Evolutionary conservation across 1,140 invertebrate species (phyloP).

Genomic region (Pseudomyrmex concolor): DNA sequence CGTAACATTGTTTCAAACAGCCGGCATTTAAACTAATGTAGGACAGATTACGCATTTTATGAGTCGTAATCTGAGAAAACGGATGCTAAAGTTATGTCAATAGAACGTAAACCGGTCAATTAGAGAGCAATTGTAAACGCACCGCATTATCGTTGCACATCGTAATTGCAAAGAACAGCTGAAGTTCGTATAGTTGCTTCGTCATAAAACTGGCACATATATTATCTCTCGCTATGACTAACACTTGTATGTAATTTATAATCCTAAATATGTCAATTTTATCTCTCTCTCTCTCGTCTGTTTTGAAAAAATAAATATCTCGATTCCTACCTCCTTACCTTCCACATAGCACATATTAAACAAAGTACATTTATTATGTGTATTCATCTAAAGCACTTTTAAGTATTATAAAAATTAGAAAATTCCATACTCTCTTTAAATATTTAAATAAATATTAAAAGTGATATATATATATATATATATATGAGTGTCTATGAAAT

Average conservation of each 20-base stretch:
- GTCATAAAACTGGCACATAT: not conserved
- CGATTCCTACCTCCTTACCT: not conserved
- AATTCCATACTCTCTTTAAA: not conserved
- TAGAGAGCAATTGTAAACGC: conserved; percentile 29
- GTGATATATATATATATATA: not conserved
- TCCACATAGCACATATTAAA: conserved; percentile 5
- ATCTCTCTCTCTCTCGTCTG: not conserved
- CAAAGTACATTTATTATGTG: conserved; percentile 5
- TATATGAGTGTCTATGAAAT: not conserved
- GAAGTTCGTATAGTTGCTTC: conserved; percentile 23
- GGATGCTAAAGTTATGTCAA: conserved; percentile 50
- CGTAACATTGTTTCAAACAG: conserved; percentile 37
- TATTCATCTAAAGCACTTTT: conserved; percentile 22
- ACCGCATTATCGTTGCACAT: conserved; percentile 4
- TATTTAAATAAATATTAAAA: conserved; percentile 41
- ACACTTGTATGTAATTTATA: conserved; percentile 4
- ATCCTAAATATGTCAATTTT: not conserved
- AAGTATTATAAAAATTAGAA: not conserved
- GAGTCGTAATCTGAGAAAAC: conserved; percentile 39
- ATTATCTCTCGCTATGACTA: not conserved
- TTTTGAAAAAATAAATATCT: not conserved
- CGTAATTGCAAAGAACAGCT: not conserved
- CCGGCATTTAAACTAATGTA: conserved; percentile 47
- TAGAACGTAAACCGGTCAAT: conserved; percentile 42
- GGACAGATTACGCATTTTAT: conserved; percentile 35